Base-by-base conservation (phyloP, 2,888 invertebrate species). In the Cerastis leucographa region DNA sequence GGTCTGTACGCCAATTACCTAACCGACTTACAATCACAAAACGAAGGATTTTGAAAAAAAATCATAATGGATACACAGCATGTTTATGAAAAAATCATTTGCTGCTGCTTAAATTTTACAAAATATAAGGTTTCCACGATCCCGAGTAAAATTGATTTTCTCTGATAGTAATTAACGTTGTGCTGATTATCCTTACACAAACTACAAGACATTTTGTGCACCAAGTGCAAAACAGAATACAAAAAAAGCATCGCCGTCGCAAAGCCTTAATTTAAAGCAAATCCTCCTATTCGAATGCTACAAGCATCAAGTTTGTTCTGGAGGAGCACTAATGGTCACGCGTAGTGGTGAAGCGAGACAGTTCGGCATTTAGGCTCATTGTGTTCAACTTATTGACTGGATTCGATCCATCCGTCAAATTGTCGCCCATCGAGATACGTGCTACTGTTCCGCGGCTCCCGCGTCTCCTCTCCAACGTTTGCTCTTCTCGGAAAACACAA, bases 341-440 rank as follows among this genome's bases (percentile, higher is more conserved):
- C 93, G 92, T 91, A 90, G 92, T 92, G 91, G 92, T 91, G 90
- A 90, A 90, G 93, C 94, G 95, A 94, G 96, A 95, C 96, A 96
- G 94, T 94, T 95, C 94, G 95, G 95, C 93, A 95, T 96, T 94
- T 94, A 93, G 90, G 86, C 92, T 94, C 91, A 95, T 95, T 96
- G 96, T 96, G 92, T 90, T 90, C 92, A 93, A 94, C 93, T 94
- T 95, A 94, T 95, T 94, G 94, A 94, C 92, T 93, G 92, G 91
- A 91, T 92, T 91, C 91, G 92, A 93, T 89, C 90, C 91, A 91
- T 92, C 93, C 92, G 91, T 93, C 94, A 92, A 91, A 88, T 85
- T 87, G 90, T 91, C 92, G 87, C 89, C 89, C 85, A 85, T 86
- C 87, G 86, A 78, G 87, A 88, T 92, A 94, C 94, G 93, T 94